These are phyloP conservation scores for Chrysocyon brachyurus DNA, from an alignment of 2,797 vertebrate genomes.

Conservation along the genomic window DNA sequence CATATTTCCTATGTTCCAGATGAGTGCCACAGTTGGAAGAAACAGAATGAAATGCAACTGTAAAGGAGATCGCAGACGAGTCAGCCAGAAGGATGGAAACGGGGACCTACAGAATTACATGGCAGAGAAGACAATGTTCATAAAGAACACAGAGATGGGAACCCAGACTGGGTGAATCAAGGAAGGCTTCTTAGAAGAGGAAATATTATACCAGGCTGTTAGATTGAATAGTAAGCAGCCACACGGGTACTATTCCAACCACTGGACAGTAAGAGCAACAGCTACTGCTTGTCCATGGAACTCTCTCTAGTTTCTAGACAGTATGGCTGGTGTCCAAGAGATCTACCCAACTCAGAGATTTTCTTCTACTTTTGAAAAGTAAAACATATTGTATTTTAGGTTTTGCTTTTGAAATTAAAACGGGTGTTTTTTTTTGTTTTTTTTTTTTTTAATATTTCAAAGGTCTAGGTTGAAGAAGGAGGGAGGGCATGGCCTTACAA, in stretches of 20 bases:
- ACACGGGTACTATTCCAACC: not conserved
- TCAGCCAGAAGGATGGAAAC: not conserved
- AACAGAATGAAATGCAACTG: not conserved
- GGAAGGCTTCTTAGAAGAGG: not conserved
- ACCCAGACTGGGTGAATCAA: not conserved
- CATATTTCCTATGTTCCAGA: not conserved
- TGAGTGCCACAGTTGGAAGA: not conserved
- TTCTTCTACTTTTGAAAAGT: not conserved
- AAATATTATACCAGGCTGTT: not conserved
- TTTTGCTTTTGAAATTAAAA: not conserved
- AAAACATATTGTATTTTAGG: not conserved
- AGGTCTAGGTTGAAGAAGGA: not conserved
- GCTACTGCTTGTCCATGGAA: not conserved
- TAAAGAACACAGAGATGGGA: not conserved
- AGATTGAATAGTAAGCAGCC: not conserved
- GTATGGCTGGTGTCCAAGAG: not conserved
- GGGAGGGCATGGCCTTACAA: not conserved
- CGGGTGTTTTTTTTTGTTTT: not conserved
- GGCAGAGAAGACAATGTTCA: not conserved
- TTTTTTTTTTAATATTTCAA: not conserved
- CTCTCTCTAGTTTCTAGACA: not conserved
- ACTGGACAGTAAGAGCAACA: not conserved
- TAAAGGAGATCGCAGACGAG: not conserved
- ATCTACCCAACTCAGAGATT: not conserved
- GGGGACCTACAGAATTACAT: not conserved